phyloP scores from a whole-genome alignment of 2,113 vertebrate genomes.

The Verasper variegatus region DNA sequence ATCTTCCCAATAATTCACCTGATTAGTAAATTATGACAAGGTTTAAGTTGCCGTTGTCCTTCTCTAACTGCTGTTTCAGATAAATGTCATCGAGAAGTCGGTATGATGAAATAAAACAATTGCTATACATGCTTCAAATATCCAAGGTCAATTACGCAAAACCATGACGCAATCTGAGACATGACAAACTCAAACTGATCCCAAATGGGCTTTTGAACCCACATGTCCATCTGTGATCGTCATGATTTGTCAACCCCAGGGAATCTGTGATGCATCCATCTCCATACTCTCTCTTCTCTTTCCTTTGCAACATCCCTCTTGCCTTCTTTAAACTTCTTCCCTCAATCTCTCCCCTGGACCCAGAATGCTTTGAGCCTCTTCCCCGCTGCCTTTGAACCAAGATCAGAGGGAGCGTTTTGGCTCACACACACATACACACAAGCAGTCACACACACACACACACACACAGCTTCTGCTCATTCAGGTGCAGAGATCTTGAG shows the following conservation, averaged over 20 bases:
- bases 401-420: constrained; percentile 83
- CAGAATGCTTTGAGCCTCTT: constrained; percentile 82
- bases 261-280: constrained; percentile 71
- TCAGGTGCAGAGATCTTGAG: constrained; percentile 76
- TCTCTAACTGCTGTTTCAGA: neutral
- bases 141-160: neutral
- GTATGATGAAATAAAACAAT: neutral
- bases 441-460: constrained; percentile 1
- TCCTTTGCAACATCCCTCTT: constrained; percentile 45
- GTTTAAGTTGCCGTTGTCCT: neutral
- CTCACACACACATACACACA: constrained; percentile 26
- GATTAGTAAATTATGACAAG: neutral
- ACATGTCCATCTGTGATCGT: constrained; percentile 66
- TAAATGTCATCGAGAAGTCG: neutral
- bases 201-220: constrained; percentile 44
- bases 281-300: constrained; percentile 39
- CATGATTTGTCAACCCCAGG: constrained; percentile 80
- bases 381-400: constrained; percentile 84
- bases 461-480: constrained; percentile 55
- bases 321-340: constrained; percentile 49
- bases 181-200: constrained; percentile 19
- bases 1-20: neutral
- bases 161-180: constrained; percentile 21
- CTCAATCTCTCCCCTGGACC: constrained; percentile 63
- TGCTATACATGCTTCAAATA: neutral